Base-by-base conservation (phyloP, 2,113 vertebrate species). In the Nyctibius bracteatus region DNA sequence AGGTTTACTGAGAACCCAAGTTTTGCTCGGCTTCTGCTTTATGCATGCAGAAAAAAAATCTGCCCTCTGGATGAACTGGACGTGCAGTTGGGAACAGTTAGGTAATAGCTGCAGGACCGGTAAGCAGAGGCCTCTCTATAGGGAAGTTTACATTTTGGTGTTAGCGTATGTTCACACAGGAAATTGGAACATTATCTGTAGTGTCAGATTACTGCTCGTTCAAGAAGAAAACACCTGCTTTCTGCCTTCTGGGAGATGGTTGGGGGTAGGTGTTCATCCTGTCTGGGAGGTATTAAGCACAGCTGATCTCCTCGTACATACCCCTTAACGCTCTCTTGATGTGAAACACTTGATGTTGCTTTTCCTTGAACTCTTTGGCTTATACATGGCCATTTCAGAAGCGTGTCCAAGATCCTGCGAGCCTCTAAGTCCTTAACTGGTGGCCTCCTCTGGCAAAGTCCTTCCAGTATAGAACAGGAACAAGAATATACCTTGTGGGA, bases 241-340 rank as follows among this genome's bases (percentile, higher is more conserved):
- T 5, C 14, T 10, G 0, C 72, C 17, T 49, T 17, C 6, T 35
- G 7, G 1, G 9, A 17, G 39, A 0, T 14, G 55, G 8, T 4
- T 35, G 54, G 59, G 4, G 17, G 16, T 7, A 0, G 30, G 35
- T 13, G 31, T 4, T 22, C 37, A 14, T 52, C 16, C 43, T 49
- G 24, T 16, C 58, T 3, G 1, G 17, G 47, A 1, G 0, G 5
- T 8, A 3, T 14, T 12, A 8, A 39, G 81, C 65, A 19, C 37
- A 8, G 20, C 31, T 27, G 0, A 44, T 52, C 55, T 55, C 24
- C 43, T 3, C 4, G 3, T 18, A 13, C 9, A 0, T 2, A 7
- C 12, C 14, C 6, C 33, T 12, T 2, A 1, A 0, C 4, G 20
- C 27, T 41, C 51, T 23, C 61, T 16, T 1, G 14, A 7, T 0